Base-by-base conservation (phyloP, 2,888 invertebrate genomes). In the Suillia variegata region DNA sequence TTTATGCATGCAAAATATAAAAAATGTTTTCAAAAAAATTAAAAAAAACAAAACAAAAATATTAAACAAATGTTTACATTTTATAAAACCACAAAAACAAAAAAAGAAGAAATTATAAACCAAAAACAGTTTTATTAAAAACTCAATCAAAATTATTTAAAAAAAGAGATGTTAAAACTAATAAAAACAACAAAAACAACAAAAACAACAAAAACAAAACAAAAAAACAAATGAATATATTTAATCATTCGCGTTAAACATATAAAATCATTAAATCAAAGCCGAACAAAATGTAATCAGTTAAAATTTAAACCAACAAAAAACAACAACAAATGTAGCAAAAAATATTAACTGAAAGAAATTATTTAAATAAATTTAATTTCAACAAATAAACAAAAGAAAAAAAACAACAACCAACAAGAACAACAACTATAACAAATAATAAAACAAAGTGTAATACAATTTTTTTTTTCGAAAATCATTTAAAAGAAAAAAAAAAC, bases 331-430 rank as follows among this genome's bases (percentile, higher is more conserved):
- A 31, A 31, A 12, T 12, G 31, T 31, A 31, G 12, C 31, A 31
- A 12, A 10, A 38, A 38, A 38, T 38, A n/a, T n/a, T n/a, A 38
- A 38, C 38, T n/a, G n/a, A 38, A 38, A 38, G 4, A 38, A n/a
- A n/a, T n/a, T 21, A 21, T 17, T 47, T 2, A 20, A 18, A 12
- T 47, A 18, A 47, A 47, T 17, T 3, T 10, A 47, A 54, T n/a
- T 34, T 48, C 18, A 24, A 4, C 21, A 54, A 33, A 53, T 48
- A 17, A 47, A 48, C 26, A 38, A 12, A 22, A 33, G 52, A 51
- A 48, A 47, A 38, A 24, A 54, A 51, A 54, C 24, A 15, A 49
- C 13, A 38, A 54, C n/a, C n/a, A 38, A 38, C 6, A 38, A 38
- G 38, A 13, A n/a, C n/a, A 31, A 31, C 31, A 12, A 26, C 26